Evolutionary conservation across 2,113 vertebrate species (phyloP), one percentile per base, ranked within the genome.

Genomic region (human): DNA sequence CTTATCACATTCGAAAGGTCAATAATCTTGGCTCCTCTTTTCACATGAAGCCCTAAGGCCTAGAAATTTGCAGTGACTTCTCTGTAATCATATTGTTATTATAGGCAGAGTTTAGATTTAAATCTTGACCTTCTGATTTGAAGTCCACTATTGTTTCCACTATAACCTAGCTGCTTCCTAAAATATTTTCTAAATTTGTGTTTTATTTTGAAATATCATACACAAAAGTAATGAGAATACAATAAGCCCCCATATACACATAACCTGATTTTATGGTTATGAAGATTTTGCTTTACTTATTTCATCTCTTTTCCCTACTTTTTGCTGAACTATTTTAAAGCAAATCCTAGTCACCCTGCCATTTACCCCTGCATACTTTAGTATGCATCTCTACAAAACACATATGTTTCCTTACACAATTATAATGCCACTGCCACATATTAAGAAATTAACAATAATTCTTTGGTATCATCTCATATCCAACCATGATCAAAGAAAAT

Each of bases 191-290:
- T 16, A 57, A n/a, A 18, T 68, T 57, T 11, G 45, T 78, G 8
- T 90, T 80, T 96, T 91, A 93, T 52, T 85, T 78, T 85, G 82
- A 96, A 86, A 82, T 72, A 20, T 78, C 64, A 87, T 8, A 85
- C 5, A 91, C 6, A 85, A 84, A 88, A 68, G 27, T 73, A 50
- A 75, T 66, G 4, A 73, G 6, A 70, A 48, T 68, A 70, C 1
- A 75, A 50, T 52, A 59, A 73, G 12, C 10, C 5, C 35, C 40
- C 13, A 70, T 52, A 38, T 9, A 92, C 22, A 27, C 50, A 83
- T 48, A 96, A 81, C 55, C 27, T 91, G 18, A 80, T n/a, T 89
- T 55, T 22, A 94, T 0, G 88, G n/a, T 32, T 79, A 61, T 88
- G 16, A 57, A 88, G 45, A 75, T 84, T 93, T 75, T 96, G 25